Evolutionary conservation across 1,140 invertebrate species (phyloP).

Genomic region (Bombus turneri): DNA sequence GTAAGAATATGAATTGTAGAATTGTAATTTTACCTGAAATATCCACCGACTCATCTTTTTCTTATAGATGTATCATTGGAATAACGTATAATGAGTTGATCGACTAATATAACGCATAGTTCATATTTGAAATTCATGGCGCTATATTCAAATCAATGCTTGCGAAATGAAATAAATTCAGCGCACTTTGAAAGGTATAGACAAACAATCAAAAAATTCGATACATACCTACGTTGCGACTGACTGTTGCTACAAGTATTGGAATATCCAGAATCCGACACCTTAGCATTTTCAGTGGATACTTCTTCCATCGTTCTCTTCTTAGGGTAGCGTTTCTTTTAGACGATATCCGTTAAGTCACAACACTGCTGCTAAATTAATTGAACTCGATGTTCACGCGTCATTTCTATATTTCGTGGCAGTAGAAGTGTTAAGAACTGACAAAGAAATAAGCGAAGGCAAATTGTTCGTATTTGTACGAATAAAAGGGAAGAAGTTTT

Average conservation of each 20-base stretch:
- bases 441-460: background rate
- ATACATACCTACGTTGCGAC: constrained; percentile 87
- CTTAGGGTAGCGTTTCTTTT: background rate
- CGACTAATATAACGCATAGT: background rate
- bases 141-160: constrained; percentile 3
- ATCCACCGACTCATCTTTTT: background rate
- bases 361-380: constrained; percentile 39
- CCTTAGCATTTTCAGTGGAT: constrained; percentile 84
- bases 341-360: constrained; percentile 33
- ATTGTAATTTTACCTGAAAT: background rate
- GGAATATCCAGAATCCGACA: constrained; percentile 90
- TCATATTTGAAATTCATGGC: background rate
- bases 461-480: background rate
- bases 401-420: constrained; percentile 31
- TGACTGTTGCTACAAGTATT: constrained; percentile 90
- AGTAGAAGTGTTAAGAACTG: background rate
- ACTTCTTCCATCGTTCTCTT: constrained; percentile 80
- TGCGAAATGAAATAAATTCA: background rate
- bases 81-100: background rate
- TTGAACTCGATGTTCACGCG: constrained; percentile 19
- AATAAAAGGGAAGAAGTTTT: background rate
- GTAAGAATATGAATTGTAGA: background rate
- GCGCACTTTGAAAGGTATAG: background rate
- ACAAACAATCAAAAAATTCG: constrained; percentile 10
- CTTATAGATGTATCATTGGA: background rate